phyloP scores from a whole-genome alignment of 2,113 vertebrate species.

The Bos indicus region DNA sequence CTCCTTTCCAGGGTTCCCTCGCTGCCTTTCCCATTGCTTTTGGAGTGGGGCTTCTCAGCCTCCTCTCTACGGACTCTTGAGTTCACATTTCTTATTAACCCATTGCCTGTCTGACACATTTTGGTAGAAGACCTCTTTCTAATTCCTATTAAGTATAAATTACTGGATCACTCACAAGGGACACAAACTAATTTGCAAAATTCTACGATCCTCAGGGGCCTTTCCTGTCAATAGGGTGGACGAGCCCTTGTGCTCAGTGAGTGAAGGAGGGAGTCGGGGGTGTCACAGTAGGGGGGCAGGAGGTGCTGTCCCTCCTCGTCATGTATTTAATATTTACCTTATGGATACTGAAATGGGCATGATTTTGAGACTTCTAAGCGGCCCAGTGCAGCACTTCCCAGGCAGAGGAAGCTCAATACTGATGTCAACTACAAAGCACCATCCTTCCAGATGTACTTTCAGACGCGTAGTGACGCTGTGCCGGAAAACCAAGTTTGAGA shows the following conservation, averaged over 20 bases:
- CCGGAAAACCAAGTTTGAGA: background rate
- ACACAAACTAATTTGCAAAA: constrained; percentile 62
- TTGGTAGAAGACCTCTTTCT: constrained; percentile 56
- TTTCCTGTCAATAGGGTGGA: constrained; percentile 38
- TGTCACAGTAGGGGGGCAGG: background rate
- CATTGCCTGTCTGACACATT: constrained; percentile 57
- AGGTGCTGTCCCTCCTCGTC: background rate
- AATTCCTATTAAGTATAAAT: constrained; percentile 68
- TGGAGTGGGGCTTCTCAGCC: background rate
- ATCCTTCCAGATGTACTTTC: background rate
- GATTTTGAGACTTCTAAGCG: background rate
- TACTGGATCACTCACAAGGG: constrained; percentile 31
- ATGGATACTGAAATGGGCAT: background rate
- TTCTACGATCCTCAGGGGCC: constrained; percentile 15
- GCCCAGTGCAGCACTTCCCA: background rate
- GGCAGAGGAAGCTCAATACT: background rate
- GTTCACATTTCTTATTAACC: constrained; percentile 66
- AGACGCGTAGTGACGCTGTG: background rate
- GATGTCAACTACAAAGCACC: background rate
- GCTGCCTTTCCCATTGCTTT: background rate
- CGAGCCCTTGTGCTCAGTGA: constrained; percentile 16
- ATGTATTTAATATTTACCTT: constrained; percentile 38
- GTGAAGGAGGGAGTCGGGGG: background rate
- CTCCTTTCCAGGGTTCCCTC: background rate
- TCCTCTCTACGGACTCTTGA: constrained; percentile 26